Conservation (phyloP, 1,140 invertebrate species). For the Drosophila hydei region DNA sequence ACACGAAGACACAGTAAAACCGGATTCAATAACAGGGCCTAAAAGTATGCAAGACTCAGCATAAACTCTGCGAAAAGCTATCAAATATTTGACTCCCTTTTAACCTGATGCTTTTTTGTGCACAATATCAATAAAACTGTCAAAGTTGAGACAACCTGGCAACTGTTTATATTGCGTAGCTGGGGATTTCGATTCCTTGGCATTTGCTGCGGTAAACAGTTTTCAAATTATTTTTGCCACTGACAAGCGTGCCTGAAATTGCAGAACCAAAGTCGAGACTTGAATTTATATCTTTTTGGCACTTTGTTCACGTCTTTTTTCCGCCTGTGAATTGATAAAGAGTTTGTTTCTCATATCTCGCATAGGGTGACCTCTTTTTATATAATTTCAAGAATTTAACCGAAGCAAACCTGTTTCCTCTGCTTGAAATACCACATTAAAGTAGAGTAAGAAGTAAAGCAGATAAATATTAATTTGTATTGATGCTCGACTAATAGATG, state of each 20-base stretch:
- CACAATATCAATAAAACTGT: constrained; percentile 48
- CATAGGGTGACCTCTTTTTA: constrained; percentile 11
- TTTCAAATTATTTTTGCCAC: constrained; percentile 26
- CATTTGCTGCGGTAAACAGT: constrained; percentile 34
- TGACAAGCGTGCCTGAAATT: constrained; percentile 19
- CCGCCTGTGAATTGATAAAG: neutral
- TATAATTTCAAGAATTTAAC: constrained; percentile 6
- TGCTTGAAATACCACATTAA: neutral
- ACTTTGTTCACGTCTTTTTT: neutral
- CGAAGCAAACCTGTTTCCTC: too few species aligned
- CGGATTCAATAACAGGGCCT: neutral
- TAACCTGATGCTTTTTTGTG: constrained; percentile 11
- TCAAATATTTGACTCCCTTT: constrained; percentile 44
- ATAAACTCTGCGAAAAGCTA: constrained; percentile 55
- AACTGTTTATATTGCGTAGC: constrained; percentile 1
- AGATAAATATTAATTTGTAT: neutral
- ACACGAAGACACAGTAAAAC: neutral
- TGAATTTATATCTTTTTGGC: constrained; percentile 29
- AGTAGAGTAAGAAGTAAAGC: constrained; percentile 9
- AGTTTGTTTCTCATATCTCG: neutral
- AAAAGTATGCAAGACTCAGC: constrained; percentile 40
- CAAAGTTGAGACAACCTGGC: constrained; percentile 39
- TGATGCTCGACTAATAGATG: neutral
- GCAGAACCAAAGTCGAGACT: constrained; percentile 8
- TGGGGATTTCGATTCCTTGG: constrained; percentile 12